Conservation (phyloP, 2,113 vertebrate species). For the Cyanistes caeruleus region DNA sequence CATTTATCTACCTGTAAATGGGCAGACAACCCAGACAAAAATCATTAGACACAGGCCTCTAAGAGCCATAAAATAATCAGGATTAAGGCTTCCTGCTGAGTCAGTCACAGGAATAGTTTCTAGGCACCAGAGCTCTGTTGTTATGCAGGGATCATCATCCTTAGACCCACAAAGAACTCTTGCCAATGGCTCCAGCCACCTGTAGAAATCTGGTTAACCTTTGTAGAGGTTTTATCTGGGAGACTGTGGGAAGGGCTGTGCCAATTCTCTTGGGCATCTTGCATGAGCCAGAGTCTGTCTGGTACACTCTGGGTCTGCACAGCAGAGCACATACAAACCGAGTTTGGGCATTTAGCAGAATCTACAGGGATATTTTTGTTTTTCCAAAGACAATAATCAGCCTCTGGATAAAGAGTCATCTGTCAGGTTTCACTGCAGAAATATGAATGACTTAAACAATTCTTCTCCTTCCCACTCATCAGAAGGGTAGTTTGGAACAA, state of each 20-base stretch:
- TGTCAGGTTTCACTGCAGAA: neutral
- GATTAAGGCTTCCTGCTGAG: conserved; percentile 15
- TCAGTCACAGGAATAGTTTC: neutral
- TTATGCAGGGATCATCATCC: neutral
- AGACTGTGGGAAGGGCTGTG: neutral
- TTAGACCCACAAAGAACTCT: accelerated
- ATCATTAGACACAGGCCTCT: neutral
- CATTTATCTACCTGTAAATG: conserved; percentile 46
- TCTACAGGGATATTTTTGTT: neutral
- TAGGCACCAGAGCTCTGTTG: neutral
- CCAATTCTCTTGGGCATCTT: neutral
- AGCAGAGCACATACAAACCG: neutral
- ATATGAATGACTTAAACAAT: neutral
- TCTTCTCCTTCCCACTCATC: conserved; percentile 4
- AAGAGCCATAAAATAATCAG: conserved; percentile 9
- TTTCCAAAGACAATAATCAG: neutral
- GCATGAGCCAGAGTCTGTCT: neutral
- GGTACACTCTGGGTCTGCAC: neutral
- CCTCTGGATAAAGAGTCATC: neutral
- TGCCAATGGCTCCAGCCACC: neutral
- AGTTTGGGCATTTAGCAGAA: neutral
- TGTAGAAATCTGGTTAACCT: neutral
- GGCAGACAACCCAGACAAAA: conserved; percentile 15
- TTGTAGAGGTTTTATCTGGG: neutral
- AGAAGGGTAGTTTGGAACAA: neutral